Evolutionary conservation across 2,797 vertebrate species (phyloP).

Genomic region (Phataginus tricuspis): DNA sequence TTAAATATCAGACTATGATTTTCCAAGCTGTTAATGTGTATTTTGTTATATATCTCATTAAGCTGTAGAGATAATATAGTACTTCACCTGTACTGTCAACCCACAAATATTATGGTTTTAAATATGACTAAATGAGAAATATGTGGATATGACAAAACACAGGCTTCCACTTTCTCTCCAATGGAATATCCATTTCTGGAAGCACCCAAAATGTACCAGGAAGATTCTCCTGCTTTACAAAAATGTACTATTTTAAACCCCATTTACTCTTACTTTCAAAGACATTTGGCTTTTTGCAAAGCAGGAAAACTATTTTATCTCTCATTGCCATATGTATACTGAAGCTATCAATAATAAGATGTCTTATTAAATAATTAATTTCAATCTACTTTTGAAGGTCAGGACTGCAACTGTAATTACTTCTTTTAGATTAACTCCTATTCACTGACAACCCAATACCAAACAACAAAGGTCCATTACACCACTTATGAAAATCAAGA

Average conservation of each 20-base stretch:
- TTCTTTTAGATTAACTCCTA: background rate
- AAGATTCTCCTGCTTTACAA: background rate
- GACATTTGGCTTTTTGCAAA: slow-evolving; percentile 26
- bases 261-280: slow-evolving; percentile 44
- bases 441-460: background rate
- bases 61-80: background rate
- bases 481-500: background rate
- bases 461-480: background rate
- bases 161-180: background rate
- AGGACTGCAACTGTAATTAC: background rate
- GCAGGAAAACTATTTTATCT: slow-evolving; percentile 25
- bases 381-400: background rate
- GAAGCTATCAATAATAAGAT: slow-evolving; percentile 41
- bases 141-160: background rate
- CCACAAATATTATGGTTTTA: background rate
- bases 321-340: slow-evolving; percentile 5
- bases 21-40: background rate
- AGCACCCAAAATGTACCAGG: background rate
- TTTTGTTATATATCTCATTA: slow-evolving; percentile 1
- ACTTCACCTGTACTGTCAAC: background rate
- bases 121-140: background rate
- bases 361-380: slow-evolving; percentile 59
- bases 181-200: background rate
- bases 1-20: background rate
- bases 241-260: slow-evolving; percentile 11